Base-by-base conservation (phyloP, 2,113 vertebrate species). In the Calyptommatus sinebrachiatus region DNA sequence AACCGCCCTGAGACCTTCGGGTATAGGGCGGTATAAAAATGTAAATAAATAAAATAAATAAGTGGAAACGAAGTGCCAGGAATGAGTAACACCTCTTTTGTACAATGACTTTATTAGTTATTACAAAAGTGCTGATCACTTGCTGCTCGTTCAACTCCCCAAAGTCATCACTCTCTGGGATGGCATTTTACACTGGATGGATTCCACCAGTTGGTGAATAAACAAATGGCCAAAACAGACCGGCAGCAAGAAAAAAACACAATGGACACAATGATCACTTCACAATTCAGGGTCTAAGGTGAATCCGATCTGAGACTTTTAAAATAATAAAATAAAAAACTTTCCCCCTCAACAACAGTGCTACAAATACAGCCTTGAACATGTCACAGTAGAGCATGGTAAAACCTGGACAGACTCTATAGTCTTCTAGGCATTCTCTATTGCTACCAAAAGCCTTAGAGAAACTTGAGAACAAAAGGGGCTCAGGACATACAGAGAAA, bases 71-170 rank as follows among this genome's bases (percentile, higher is more conserved):
- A 12, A 2, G 20, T 8, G 60, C 26, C 29, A 74, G 35, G 7
- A 83, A 78, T 20, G 10, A 83, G 73, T 2, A 76, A 61, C 28
- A 85, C 66, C 1, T 22, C 1, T 14, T 73, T 84, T 45, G 71
- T 76, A 88, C 71, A 77, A 84, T 61, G 21, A 45, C 21, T 90
- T 92, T 91, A 91, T 84, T 29, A 57, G 80, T 75, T 18, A 70
- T 84, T 82, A 84, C 75, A 71, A 78, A 77, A 81, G 79, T 81
- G 79, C 79, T 70, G 73, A 60, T 74, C 28, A 16, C 16, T 80
- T 84, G 80, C 66, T 87, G 86, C 84, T 89, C 85, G 73, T 87
- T 81, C 57, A 79, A 81, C 82, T 83, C 76, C 22, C 70, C 1
- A 1, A 77, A 62, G 76, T 68, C 76, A 73, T 71, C 70, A 18